Conservation (phyloP, 37 sponge, comb jelly and placozoan species). For the Agelas oroides region DNA sequence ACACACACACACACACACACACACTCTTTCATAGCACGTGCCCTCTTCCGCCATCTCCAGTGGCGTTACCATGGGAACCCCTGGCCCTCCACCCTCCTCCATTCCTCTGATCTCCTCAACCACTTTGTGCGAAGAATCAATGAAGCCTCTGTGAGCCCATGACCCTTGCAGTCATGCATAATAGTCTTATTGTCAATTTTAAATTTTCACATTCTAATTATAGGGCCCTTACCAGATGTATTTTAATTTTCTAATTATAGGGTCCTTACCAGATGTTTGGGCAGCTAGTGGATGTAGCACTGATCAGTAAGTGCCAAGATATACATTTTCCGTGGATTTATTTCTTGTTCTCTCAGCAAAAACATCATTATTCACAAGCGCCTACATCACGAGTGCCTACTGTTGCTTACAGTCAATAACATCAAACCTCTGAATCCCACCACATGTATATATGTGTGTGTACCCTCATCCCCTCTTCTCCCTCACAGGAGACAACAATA, state of each 20-base stretch:
- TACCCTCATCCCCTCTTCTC: too few species aligned
- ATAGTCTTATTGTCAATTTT: too few species aligned
- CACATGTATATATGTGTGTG: background rate
- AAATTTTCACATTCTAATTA: too few species aligned
- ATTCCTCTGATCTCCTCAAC: conserved; percentile 51
- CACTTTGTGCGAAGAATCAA: conserved; percentile 86
- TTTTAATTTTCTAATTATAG: conserved; percentile 21
- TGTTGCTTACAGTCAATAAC: too few species aligned
- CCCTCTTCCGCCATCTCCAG: conserved; percentile 83
- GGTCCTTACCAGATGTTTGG: conserved; percentile 96
- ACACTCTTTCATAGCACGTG: conserved; percentile 36
- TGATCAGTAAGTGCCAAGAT: conserved; percentile 83
- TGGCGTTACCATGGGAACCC: conserved; percentile 80
- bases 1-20: too few species aligned
- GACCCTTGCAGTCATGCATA: too few species aligned
- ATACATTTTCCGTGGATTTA: too few species aligned
- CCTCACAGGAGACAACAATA: conserved; percentile 49
- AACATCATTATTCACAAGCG: too few species aligned
- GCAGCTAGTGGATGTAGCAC: conserved; percentile 76
- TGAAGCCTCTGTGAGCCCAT: conserved; percentile 88
- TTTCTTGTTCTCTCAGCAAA: too few species aligned
- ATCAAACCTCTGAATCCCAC: too few species aligned
- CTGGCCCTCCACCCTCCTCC: conserved; percentile 86
- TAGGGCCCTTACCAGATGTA: too few species aligned
- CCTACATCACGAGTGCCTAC: too few species aligned